Evolutionary conservation across 2,888 invertebrate genomes (phyloP).

Genomic region (Pristionchus fissidentatus): DNA sequence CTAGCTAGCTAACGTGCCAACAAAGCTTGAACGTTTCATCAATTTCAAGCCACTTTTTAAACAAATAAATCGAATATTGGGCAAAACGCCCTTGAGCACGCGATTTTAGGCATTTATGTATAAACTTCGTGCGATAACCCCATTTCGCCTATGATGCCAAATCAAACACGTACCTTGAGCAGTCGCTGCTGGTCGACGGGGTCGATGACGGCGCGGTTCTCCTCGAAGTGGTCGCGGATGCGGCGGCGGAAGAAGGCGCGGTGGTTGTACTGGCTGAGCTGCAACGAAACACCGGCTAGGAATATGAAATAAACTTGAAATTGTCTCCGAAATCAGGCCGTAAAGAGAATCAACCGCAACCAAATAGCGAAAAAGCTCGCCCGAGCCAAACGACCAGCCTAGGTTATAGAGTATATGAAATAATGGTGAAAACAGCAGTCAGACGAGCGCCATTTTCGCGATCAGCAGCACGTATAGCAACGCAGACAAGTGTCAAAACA

Average conservation of each 20-base stretch:
- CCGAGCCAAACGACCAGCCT: too few relatives aligned
- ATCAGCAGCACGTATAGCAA: too few relatives aligned
- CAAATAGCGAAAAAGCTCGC: too few relatives aligned
- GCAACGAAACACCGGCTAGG: neutral
- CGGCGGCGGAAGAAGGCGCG: constrained; percentile 72
- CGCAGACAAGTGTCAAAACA: too few relatives aligned
- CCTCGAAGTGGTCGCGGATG: constrained; percentile 73
- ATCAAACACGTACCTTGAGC: constrained; percentile 56
- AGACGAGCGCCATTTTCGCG: neutral
- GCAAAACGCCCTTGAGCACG: too few relatives aligned
- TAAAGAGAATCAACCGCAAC: neutral
- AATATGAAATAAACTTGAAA: constrained; percentile 1
- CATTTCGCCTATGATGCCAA: neutral
- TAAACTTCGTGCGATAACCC: neutral
- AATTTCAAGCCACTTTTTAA: too few relatives aligned
- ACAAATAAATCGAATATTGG: too few relatives aligned
- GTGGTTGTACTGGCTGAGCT: constrained; percentile 74
- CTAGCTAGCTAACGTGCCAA: neutral
- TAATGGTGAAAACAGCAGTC: neutral
- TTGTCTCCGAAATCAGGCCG: neutral
- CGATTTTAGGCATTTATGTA: too few relatives aligned
- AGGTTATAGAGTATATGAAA: too few relatives aligned
- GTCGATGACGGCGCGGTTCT: constrained; percentile 63
- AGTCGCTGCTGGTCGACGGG: constrained; percentile 59
- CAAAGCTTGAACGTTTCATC: neutral